Evolutionary conservation across 2,888 invertebrate genomes (phyloP).

Genomic region (Merodon equestris): DNA sequence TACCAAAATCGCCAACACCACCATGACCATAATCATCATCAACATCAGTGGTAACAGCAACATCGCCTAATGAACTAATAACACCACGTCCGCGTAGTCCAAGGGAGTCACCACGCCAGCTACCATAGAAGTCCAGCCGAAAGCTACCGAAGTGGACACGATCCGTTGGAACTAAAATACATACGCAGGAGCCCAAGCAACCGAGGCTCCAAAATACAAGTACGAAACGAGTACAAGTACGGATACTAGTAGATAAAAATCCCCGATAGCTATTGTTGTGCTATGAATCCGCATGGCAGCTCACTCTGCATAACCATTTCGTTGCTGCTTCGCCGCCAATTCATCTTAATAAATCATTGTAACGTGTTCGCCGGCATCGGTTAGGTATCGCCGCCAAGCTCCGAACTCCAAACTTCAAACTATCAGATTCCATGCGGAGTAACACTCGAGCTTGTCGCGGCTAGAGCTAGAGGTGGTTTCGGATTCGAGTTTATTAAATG

Average conservation of each 20-base stretch:
- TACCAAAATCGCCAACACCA: conserved; percentile 14
- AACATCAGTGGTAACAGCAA: not conserved
- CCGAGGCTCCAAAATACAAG: conserved; percentile 31
- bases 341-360: conserved; percentile 65
- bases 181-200: conserved; percentile 9
- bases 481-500: conserved; percentile 14
- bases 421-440: conserved; percentile 28
- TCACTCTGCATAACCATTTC: conserved; percentile 22
- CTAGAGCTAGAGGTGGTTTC: conserved; percentile 1
- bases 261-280: conserved; percentile 59
- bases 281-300: conserved; percentile 57
- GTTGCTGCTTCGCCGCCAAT: conserved; percentile 45
- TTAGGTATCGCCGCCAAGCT: conserved; percentile 36
- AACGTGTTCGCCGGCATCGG: conserved; percentile 59
- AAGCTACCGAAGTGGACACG: conserved; percentile 55
- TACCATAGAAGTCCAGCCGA: conserved; percentile 49
- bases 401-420: not conserved
- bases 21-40: too few species aligned
- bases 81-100: conserved; percentile 29
- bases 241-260: conserved; percentile 25
- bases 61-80: conserved; percentile 66
- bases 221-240: too few species aligned
- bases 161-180: conserved; percentile 13
- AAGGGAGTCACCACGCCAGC: conserved; percentile 45
- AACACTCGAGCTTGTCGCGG: not conserved